Evolutionary conservation across 2,888 invertebrate species (phyloP).

Genomic region (Prenolepis imparis): DNA sequence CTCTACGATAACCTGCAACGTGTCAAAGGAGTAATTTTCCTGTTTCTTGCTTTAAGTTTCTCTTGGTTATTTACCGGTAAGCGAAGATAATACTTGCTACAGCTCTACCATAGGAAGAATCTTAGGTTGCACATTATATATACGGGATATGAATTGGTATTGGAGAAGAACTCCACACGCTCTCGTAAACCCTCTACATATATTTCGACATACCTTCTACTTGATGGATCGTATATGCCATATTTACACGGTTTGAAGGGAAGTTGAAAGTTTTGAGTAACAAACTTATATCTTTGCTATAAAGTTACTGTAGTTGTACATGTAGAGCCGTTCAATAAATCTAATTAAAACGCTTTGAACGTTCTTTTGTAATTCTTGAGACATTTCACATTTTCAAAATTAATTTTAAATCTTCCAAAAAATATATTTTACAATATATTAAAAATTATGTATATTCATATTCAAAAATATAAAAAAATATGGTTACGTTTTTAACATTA

Average conservation of each 20-base stretch:
- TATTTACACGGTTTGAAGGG: constrained; percentile 8
- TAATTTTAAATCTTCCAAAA: not conserved
- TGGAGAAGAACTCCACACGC: not conserved
- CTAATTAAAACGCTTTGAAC: not conserved
- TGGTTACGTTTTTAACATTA: not conserved
- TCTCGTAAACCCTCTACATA: constrained; percentile 37
- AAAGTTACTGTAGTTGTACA: not conserved
- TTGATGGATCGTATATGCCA: constrained; percentile 34
- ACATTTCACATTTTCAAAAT: not conserved
- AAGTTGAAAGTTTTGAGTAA: constrained; percentile 25
- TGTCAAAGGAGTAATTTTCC: constrained; percentile 74
- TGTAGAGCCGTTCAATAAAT: not conserved
- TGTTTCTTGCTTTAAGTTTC: constrained; percentile 64
- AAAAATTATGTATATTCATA: not conserved
- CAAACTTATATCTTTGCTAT: constrained; percentile 4
- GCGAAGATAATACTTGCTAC: constrained; percentile 59
- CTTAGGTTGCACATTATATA: constrained; percentile 19
- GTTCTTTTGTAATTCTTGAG: not conserved
- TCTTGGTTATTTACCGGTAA: constrained; percentile 57
- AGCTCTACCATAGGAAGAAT: constrained; percentile 25
- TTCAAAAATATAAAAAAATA: not conserved
- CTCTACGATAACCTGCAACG: constrained; percentile 57
- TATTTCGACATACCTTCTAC: constrained; percentile 40
- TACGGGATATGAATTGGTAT: not conserved
- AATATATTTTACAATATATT: not conserved